Evolutionary conservation across 37 sponge, comb jelly and placozoan species (phyloP).

Genomic region (Bolinopsis microptera): DNA sequence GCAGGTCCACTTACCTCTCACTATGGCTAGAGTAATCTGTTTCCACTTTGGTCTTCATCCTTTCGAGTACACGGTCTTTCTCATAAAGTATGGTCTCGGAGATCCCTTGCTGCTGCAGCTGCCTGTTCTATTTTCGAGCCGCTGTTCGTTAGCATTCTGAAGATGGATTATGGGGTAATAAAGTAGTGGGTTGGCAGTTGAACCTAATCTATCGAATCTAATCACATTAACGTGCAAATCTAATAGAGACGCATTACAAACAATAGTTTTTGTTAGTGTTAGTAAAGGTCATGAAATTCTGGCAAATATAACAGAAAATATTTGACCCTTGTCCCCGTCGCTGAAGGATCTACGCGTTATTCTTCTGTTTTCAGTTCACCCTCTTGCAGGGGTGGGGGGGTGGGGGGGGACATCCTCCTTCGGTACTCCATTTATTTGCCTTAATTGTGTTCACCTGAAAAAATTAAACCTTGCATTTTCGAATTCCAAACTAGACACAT

Average conservation of each 20-base stretch:
- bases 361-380: not conserved
- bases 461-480: too few species aligned
- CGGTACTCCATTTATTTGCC: not conserved
- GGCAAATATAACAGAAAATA: not conserved
- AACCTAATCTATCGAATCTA: too few species aligned
- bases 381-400: too few species aligned
- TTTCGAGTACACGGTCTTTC: not conserved
- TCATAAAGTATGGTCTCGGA: slow-evolving; percentile 35
- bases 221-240: too few species aligned
- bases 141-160: slow-evolving; percentile 38
- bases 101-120: slow-evolving; percentile 12
- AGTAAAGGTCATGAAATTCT: too few species aligned
- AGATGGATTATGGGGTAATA: too few species aligned
- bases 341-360: not conserved
- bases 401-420: not conserved
- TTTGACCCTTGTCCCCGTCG: not conserved
- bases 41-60: slow-evolving; percentile 21
- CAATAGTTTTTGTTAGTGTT: too few species aligned
- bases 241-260: too few species aligned
- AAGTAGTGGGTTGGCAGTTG: too few species aligned
- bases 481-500: too few species aligned
- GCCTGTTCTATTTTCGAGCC: slow-evolving; percentile 38
- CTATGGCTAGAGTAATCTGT: not conserved
- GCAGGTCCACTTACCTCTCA: too few species aligned
- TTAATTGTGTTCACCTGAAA: not conserved